Conservation (phyloP, 2,888 invertebrate genomes). For the Hypomecis atomaria region DNA sequence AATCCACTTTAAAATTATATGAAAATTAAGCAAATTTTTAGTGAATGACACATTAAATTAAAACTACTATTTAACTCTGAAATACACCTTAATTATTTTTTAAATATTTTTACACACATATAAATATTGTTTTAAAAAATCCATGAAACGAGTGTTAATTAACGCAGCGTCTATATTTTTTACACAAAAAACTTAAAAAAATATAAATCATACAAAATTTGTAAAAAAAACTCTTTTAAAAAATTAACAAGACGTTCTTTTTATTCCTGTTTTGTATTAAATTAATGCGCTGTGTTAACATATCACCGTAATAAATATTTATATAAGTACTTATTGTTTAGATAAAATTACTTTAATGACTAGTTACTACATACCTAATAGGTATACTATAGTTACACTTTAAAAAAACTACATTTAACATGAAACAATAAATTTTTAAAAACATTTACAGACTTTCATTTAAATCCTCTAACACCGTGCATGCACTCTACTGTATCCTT, state of each 20-base stretch:
- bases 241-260: too few species aligned
- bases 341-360: neutral
- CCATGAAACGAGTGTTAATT: too few species aligned
- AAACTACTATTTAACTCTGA: neutral
- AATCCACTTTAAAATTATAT: neutral
- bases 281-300: too few species aligned
- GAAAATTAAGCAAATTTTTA: slow-evolving; percentile 5
- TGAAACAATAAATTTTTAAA: slow-evolving; percentile 39
- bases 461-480: slow-evolving; percentile 35
- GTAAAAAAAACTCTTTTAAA: too few species aligned
- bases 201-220: neutral
- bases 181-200: neutral
- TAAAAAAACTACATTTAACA: neutral
- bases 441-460: slow-evolving; percentile 46
- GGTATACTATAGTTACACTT: neutral
- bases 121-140: too few species aligned
- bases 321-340: too few species aligned
- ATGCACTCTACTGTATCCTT: slow-evolving; percentile 29
- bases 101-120: too few species aligned
- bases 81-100: neutral
- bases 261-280: too few species aligned
- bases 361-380: neutral
- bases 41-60: slow-evolving; percentile 15
- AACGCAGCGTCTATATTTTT: too few species aligned
- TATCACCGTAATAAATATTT: too few species aligned